A percentile compares a stretch with the other conserved stretches of the same genome.
Evolutionary conservation across 2,888 invertebrate genomes (phyloP).

Genomic region (Meganola albula): DNA sequence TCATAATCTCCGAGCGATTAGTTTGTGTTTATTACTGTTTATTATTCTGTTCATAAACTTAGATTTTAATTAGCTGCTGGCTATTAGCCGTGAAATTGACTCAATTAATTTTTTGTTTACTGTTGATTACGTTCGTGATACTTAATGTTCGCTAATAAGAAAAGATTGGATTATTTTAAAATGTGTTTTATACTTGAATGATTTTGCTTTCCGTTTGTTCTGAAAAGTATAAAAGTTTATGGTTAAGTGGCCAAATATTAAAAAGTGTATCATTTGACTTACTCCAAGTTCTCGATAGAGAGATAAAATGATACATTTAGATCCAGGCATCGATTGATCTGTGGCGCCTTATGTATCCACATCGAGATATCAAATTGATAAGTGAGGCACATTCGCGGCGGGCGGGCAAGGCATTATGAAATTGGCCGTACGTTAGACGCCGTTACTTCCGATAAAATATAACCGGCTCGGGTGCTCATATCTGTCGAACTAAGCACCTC

Average conservation of each 20-base stretch:
- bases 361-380: conserved; percentile 77
- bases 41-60: conserved; percentile 23
- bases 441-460: conserved; percentile 77
- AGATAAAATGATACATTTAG: conserved; percentile 1
- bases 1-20: conserved; percentile 49
- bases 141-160: conserved; percentile 20
- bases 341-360: conserved; percentile 66
- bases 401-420: conserved; percentile 73
- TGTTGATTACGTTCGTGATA: not conserved
- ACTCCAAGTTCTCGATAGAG: too few relatives aligned
- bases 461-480: conserved; percentile 70
- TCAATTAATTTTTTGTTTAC: conserved; percentile 20
- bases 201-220: too few relatives aligned
- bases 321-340: conserved; percentile 45
- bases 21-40: conserved; percentile 39
- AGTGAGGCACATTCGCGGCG: conserved; percentile 70
- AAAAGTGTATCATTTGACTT: too few relatives aligned
- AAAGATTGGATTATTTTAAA: conserved; percentile 15
- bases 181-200: too few relatives aligned
- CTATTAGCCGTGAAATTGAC: conserved; percentile 25
- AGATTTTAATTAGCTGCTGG: conserved; percentile 29
- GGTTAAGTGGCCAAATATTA: too few relatives aligned
- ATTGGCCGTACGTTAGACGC: conserved; percentile 77
- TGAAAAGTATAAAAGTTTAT: too few relatives aligned
- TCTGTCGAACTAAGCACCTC: conserved; percentile 55